Evolutionary conservation across 2,888 invertebrate genomes (phyloP).

Genomic region (Dicranocentrus wangi): DNA sequence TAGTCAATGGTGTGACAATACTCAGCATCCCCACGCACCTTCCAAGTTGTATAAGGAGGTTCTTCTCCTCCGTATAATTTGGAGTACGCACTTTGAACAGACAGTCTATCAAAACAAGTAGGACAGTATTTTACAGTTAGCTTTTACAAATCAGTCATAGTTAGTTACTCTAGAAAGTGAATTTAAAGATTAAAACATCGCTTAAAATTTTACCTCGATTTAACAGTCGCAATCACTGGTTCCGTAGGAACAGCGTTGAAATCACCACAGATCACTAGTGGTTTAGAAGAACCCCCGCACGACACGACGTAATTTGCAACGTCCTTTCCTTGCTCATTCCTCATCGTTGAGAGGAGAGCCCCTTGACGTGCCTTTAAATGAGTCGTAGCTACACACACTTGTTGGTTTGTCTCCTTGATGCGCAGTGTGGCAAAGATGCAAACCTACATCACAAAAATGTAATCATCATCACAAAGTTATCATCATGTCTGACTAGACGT

Average conservation of each 20-base stretch:
- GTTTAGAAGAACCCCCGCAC: conserved; percentile 75
- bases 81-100: conserved; percentile 74
- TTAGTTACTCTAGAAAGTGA: background rate
- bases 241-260: conserved; percentile 85
- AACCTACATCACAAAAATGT: conserved; percentile 76
- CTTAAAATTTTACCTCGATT: conserved; percentile 73
- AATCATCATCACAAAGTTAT: conserved; percentile 9
- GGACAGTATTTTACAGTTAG: conserved; percentile 3
- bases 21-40: conserved; percentile 82
- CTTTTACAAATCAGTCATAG: background rate
- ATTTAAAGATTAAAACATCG: background rate
- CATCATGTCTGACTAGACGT: no score
- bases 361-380: conserved; percentile 85
- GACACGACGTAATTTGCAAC: conserved; percentile 70
- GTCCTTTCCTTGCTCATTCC: conserved; percentile 84
- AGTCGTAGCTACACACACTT: conserved; percentile 82
- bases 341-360: conserved; percentile 80
- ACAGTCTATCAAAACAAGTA: conserved; percentile 65
- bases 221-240: conserved; percentile 81
- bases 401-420: conserved; percentile 78
- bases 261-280: conserved; percentile 83
- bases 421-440: conserved; percentile 79
- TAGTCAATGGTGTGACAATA: conserved; percentile 85
- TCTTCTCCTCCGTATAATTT: conserved; percentile 76
- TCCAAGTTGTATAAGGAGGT: conserved; percentile 86